Evolutionary conservation across 2,888 invertebrate species (phyloP).

Genomic region (Melanophora roralis): DNA sequence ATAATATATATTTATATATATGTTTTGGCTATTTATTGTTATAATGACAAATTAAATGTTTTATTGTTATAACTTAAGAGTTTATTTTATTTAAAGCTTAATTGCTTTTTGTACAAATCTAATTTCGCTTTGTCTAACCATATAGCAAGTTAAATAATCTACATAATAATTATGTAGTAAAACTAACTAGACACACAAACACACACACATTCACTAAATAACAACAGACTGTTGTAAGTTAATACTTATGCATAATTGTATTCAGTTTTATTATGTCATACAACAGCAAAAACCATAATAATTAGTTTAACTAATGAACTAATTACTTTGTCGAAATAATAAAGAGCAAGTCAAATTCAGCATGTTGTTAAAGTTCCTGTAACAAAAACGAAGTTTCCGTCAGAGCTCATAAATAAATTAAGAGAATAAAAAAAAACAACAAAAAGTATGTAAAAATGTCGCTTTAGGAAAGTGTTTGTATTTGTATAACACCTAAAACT

Average conservation of each 20-base stretch:
- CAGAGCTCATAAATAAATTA: not conserved
- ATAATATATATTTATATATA: not conserved
- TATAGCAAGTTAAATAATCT: constrained; percentile 18
- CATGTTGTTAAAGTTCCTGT: constrained; percentile 15
- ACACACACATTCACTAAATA: not conserved
- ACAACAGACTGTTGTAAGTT: constrained; percentile 10
- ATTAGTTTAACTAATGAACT: constrained; percentile 39
- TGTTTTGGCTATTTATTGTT: not conserved
- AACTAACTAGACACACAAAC: not conserved
- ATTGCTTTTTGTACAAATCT: not conserved
- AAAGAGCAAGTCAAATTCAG: constrained; percentile 3
- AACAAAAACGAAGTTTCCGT: not conserved
- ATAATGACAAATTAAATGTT: not conserved
- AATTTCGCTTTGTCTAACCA: not conserved
- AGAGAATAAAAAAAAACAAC: not conserved
- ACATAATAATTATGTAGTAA: not conserved
- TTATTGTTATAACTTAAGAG: constrained; percentile 22
- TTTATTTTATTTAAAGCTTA: not conserved
- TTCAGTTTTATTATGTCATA: not conserved
- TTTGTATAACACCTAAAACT: not conserved
- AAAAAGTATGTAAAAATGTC: not conserved
- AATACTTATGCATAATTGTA: constrained; percentile 40
- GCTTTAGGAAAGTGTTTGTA: too few relatives aligned
- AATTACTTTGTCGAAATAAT: constrained; percentile 23
- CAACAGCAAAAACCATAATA: constrained; percentile 1